Percentiles rank a stretch among this genome's conserved stretches.
phyloP scores from a whole-genome alignment of 1,140 invertebrate genomes.

The Aethina tumida region DNA sequence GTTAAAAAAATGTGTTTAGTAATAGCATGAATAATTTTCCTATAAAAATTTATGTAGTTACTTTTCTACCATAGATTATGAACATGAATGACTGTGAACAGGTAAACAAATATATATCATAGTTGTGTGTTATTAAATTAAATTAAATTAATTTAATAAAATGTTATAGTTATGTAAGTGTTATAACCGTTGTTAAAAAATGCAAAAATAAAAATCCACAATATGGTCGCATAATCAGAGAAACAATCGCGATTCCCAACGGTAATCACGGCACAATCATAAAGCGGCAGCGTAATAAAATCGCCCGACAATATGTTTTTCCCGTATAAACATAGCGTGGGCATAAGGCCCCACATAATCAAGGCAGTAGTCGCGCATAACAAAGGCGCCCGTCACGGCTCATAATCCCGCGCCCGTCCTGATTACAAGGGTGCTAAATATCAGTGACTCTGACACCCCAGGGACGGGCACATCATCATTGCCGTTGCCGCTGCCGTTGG shows the following conservation, averaged over 20 bases:
- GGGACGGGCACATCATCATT: conserved; percentile 26
- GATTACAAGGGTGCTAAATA: conserved; percentile 37
- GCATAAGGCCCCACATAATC: conserved; percentile 28
- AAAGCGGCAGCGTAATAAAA: conserved; percentile 15
- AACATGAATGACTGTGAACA: too few relatives aligned
- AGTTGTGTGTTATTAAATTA: too few relatives aligned
- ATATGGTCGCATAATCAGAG: conserved; percentile 5
- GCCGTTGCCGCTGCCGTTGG: too few relatives aligned
- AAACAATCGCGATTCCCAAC: conserved; percentile 7
- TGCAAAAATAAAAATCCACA: neutral
- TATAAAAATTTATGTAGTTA: too few relatives aligned
- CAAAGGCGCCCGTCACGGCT: conserved; percentile 29
- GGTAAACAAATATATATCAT: too few relatives aligned
- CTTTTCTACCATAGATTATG: too few relatives aligned
- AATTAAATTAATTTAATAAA: too few relatives aligned
- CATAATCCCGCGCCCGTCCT: conserved; percentile 32
- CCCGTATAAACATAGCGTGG: conserved; percentile 18
- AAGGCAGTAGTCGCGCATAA: conserved; percentile 19
- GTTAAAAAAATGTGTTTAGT: too few relatives aligned
- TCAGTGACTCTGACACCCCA: conserved; percentile 31
- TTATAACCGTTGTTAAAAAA: too few relatives aligned
- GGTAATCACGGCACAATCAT: conserved; percentile 22
- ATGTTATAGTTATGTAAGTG: too few relatives aligned
- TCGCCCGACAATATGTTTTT: conserved; percentile 22
- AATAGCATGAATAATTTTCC: too few relatives aligned